These are phyloP conservation scores for Montipora cactus DNA, from an alignment of 64 coral and sea anemone genomes.

Conservation along the genomic window DNA sequence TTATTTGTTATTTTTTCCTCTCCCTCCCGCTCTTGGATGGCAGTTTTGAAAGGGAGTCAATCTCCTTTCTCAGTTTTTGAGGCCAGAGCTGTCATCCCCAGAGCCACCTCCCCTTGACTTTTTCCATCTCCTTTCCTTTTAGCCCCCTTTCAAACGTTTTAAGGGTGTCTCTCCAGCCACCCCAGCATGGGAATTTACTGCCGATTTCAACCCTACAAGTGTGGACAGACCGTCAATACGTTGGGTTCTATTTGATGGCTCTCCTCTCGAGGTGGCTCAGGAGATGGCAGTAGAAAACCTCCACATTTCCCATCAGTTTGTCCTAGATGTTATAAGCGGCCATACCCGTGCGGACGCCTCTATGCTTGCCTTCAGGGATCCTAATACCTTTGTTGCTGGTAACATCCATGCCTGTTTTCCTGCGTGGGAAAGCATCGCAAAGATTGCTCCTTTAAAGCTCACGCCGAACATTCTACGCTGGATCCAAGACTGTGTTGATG, in stretches of 20 bases:
- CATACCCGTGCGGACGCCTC: background rate
- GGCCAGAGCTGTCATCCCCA: constrained; percentile 4
- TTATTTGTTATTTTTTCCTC: background rate
- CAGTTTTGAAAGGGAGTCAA: constrained; percentile 39
- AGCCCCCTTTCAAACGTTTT: constrained; percentile 1
- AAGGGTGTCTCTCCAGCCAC: too few relatives aligned
- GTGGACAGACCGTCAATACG: background rate
- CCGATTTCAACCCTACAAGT: background rate
- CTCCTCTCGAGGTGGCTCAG: constrained; percentile 21
- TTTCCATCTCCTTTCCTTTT: background rate
- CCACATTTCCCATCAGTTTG: background rate
- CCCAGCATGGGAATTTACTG: too few relatives aligned
- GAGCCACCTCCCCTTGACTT: background rate
- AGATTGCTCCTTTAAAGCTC: constrained; percentile 2
- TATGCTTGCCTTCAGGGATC: constrained; percentile 23
- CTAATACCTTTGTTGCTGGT: constrained; percentile 32
- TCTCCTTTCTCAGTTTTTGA: background rate
- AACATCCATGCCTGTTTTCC: constrained; percentile 3
- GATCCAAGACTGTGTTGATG: constrained; percentile 2
- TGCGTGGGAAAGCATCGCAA: background rate
- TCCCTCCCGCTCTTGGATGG: background rate
- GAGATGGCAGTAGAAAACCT: background rate
- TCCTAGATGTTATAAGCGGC: background rate
- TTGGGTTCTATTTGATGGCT: constrained; percentile 4
- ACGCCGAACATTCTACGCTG: background rate